phyloP scores from a whole-genome alignment of 2,888 invertebrate genomes.

The Emmelina monodactyla region DNA sequence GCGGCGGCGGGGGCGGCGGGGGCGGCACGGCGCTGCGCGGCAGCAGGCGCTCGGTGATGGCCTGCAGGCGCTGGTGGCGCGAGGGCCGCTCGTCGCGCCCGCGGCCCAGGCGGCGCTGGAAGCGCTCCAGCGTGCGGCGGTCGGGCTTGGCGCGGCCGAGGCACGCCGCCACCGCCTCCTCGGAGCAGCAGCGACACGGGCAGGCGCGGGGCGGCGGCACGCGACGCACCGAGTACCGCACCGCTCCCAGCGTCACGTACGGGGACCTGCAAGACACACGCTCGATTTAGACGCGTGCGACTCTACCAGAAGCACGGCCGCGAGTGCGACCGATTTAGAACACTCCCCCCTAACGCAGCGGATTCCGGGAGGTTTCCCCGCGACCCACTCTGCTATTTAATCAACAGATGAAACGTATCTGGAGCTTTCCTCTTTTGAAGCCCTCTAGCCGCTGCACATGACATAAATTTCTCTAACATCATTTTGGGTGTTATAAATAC shows the following conservation, averaged over 20 bases:
- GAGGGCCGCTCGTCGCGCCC: constrained; percentile 59
- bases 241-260: constrained; percentile 74
- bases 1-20: constrained; percentile 41
- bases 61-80: constrained; percentile 76
- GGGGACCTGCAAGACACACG: constrained; percentile 51
- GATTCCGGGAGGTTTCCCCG: constrained; percentile 61
- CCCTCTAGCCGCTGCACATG: background rate
- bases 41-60: constrained; percentile 81
- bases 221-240: constrained; percentile 74
- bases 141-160: constrained; percentile 59
- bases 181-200: constrained; percentile 65
- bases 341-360: constrained; percentile 46
- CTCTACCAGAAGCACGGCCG: constrained; percentile 48
- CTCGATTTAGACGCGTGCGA: constrained; percentile 32
- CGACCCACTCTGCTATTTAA: constrained; percentile 50
- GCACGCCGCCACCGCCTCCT: constrained; percentile 63
- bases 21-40: constrained; percentile 40
- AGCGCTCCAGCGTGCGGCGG: constrained; percentile 81
- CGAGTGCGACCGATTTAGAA: constrained; percentile 60
- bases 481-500: background rate
- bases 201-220: constrained; percentile 68
- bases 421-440: background rate
- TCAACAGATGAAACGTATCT: constrained; percentile 37
- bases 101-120: constrained; percentile 79
- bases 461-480: background rate